Percentiles rank a stretch among this genome's conserved stretches.
Conservation (phyloP, 2,797 vertebrate genomes). For the Florisuga fusca region DNA sequence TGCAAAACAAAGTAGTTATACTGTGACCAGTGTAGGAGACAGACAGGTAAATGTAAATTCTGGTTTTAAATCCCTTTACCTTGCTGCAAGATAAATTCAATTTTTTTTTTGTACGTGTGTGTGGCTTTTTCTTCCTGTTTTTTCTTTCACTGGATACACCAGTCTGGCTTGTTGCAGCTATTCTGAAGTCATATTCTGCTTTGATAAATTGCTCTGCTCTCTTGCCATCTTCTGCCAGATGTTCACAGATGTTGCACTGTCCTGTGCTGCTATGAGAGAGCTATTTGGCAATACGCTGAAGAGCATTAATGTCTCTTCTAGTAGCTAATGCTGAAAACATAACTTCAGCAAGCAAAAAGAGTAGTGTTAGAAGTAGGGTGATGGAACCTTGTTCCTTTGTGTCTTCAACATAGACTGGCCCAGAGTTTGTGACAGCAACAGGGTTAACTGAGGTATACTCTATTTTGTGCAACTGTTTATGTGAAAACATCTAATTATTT, state of each 20-base stretch:
- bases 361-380: background rate
- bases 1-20: background rate
- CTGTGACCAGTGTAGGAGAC: background rate
- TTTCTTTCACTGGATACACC: background rate
- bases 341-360: background rate
- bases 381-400: background rate
- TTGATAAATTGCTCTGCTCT: background rate
- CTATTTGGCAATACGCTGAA: background rate
- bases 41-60: background rate
- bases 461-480: background rate
- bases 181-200: background rate
- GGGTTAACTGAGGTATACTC: background rate
- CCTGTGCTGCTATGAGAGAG: background rate
- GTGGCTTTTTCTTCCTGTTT: background rate
- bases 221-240: background rate
- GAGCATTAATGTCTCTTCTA: background rate
- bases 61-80: background rate
- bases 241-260: background rate
- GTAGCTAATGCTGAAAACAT: background rate
- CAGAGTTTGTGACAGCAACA: background rate
- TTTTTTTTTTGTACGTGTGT: rapidly evolving
- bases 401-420: background rate
- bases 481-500: background rate
- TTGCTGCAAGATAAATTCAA: background rate
- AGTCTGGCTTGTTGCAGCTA: background rate